Percentiles rank a stretch among this genome's conserved stretches.
These are phyloP conservation scores for Pseudoips prasinana DNA, from an alignment of 2,888 invertebrate genomes.

Conservation along the genomic window DNA sequence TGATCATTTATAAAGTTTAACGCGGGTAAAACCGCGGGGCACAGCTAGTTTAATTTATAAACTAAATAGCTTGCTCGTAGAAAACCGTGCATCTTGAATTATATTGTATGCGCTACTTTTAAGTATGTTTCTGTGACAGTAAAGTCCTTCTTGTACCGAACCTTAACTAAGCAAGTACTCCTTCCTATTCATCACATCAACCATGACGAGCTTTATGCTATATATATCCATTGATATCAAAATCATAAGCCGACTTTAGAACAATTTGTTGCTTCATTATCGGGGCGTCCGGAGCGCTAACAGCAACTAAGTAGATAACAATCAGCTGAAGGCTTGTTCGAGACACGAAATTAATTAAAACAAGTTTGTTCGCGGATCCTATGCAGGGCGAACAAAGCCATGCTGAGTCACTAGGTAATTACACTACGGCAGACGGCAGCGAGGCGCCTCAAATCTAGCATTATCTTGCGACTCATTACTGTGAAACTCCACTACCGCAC, in stretches of 20 bases:
- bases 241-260: slow-evolving; percentile 60
- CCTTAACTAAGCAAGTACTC: too few relatives aligned
- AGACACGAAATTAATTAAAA: slow-evolving; percentile 83
- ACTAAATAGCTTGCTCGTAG: too few relatives aligned
- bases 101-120: too few relatives aligned
- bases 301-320: slow-evolving; percentile 81
- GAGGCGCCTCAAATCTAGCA: slow-evolving; percentile 70
- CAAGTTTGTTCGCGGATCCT: slow-evolving; percentile 82
- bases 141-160: too few relatives aligned
- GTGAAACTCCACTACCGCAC: slow-evolving; percentile 25
- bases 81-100: too few relatives aligned
- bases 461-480: slow-evolving; percentile 62
- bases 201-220: too few relatives aligned
- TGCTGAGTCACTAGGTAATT: slow-evolving; percentile 81
- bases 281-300: slow-evolving; percentile 72
- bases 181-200: too few relatives aligned
- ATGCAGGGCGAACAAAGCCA: slow-evolving; percentile 78
- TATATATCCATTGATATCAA: slow-evolving; percentile 33
- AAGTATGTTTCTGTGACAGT: too few relatives aligned
- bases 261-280: slow-evolving; percentile 76
- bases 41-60: too few relatives aligned
- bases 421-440: slow-evolving; percentile 62
- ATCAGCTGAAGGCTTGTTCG: slow-evolving; percentile 79
- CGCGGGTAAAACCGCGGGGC: too few relatives aligned
- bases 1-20: too few relatives aligned